These are phyloP conservation scores for Hormaphis cornu DNA, from an alignment of 1,140 invertebrate genomes.

Conservation along the genomic window DNA sequence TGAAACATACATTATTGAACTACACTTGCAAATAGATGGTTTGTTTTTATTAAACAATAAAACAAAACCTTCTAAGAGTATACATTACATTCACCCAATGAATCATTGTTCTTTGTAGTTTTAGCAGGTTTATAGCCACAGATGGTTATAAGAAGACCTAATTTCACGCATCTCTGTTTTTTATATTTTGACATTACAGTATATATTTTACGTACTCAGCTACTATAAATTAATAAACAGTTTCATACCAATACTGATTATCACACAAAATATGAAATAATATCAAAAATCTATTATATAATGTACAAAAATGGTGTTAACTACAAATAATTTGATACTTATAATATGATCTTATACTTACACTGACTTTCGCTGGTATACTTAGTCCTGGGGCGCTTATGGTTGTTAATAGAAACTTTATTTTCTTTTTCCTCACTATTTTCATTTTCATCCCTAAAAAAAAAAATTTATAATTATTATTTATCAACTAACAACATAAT, in stretches of 20 bases:
- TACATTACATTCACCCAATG: not conserved
- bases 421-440: conserved; percentile 18
- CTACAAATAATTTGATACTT: too few relatives aligned
- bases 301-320: too few relatives aligned
- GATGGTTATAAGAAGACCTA: not conserved
- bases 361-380: conserved; percentile 12
- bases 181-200: not conserved
- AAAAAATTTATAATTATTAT: not conserved
- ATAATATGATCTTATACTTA: too few relatives aligned
- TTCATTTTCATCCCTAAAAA: not conserved
- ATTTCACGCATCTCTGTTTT: not conserved
- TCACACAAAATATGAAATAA: too few relatives aligned
- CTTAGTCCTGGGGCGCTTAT: not conserved
- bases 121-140: not conserved
- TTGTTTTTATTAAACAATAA: not conserved
- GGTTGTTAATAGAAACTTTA: not conserved
- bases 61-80: not conserved
- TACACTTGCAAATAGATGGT: not conserved
- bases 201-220: too few relatives aligned
- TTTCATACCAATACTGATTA: too few relatives aligned
- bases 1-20: too few relatives aligned
- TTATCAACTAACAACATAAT: too few relatives aligned
- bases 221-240: not conserved
- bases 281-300: too few relatives aligned
- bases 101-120: not conserved